phyloP scores from a whole-genome alignment of 2,888 invertebrate genomes.

The Automeris io region DNA sequence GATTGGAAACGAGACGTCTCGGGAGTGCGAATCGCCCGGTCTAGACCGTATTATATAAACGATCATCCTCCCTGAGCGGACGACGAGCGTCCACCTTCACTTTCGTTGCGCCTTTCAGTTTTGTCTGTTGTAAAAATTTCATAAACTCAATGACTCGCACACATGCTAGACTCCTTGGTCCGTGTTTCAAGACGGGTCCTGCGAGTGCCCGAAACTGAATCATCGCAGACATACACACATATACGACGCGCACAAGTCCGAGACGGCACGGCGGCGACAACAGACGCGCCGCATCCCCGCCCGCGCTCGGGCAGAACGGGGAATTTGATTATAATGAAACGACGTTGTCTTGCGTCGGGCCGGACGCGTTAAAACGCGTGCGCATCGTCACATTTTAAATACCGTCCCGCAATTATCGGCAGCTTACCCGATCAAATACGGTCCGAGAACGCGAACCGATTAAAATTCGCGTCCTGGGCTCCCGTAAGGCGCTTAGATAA shows the following conservation, averaged over 20 bases:
- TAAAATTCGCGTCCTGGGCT: constrained; percentile 12
- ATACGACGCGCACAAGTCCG: constrained; percentile 35
- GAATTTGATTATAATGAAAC: too few relatives aligned
- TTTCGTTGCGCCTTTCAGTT: constrained; percentile 8
- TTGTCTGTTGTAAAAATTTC: constrained; percentile 42
- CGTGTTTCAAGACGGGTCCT: constrained; percentile 82
- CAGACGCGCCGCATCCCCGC: constrained; percentile 30
- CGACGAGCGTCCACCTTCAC: constrained; percentile 5
- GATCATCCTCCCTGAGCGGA: constrained; percentile 5
- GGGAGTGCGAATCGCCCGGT: constrained; percentile 70
- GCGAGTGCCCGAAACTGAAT: constrained; percentile 62
- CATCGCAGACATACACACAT: constrained; percentile 39
- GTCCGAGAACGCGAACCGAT: constrained; percentile 12
- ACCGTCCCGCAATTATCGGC: constrained; percentile 21
- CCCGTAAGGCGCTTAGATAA: constrained; percentile 45
- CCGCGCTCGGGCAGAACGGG: constrained; percentile 38
- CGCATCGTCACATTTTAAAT: constrained; percentile 16
- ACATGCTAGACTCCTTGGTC: constrained; percentile 69
- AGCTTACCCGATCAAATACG: constrained; percentile 4
- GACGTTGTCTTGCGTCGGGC: constrained; percentile 35
- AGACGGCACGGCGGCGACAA: constrained; percentile 35
- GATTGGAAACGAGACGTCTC: constrained; percentile 73
- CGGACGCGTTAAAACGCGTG: constrained; percentile 38
- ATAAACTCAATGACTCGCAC: constrained; percentile 80
- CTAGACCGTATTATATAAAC: constrained; percentile 38